Evolutionary conservation across 2,797 vertebrate genomes (phyloP), one percentile per base, ranked within the genome.

Genomic region (Helarctos malayanus): DNA sequence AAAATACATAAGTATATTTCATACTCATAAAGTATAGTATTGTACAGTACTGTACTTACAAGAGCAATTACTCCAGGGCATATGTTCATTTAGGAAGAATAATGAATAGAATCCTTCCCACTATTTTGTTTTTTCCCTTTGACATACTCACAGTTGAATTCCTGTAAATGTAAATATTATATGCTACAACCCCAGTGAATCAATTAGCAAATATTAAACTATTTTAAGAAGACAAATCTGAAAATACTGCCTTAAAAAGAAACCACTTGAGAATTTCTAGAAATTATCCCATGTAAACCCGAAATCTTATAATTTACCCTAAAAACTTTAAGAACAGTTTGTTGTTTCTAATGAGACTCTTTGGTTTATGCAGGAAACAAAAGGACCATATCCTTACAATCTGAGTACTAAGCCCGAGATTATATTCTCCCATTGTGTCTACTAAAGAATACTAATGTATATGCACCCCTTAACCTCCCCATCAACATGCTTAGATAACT

Each of bases 141-240:
- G 57, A 84, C 75, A 86, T 21, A 29, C 41, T 86, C 61, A 86
- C 5, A 93, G 41, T 9, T 89, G 69, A 91, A 91, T 82, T 76
- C 76, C 71, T 76, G 29, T 71, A 81, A 86, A 84, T 89, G 19
- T 76, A 95, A 92, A 65, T 84, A 92, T 38, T 29, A 94, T 63
- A 69, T 59, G 41, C 57, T 89, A 52, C 57, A 75, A 93, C 65
- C 11, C 27, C 38, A 54, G 18, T 76, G 65, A 93, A 59, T 93
- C 89, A 49, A 75, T 65, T 93, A 89, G 27, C 65, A 68, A 88
- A 93, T 90, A 35, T 68, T 93, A 57, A 89, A 89, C 41, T 92
- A 93, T 29, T 69, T 81, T 85, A 45, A 29, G n/a, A 69, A 76
- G 21, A 84, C 63, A 87, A 41, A 81, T 68, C 1, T 75, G 10